Percentiles rank a stretch among this genome's conserved stretches.
phyloP scores from a whole-genome alignment of 2,888 invertebrate species.

The Chorisops tibialis region DNA sequence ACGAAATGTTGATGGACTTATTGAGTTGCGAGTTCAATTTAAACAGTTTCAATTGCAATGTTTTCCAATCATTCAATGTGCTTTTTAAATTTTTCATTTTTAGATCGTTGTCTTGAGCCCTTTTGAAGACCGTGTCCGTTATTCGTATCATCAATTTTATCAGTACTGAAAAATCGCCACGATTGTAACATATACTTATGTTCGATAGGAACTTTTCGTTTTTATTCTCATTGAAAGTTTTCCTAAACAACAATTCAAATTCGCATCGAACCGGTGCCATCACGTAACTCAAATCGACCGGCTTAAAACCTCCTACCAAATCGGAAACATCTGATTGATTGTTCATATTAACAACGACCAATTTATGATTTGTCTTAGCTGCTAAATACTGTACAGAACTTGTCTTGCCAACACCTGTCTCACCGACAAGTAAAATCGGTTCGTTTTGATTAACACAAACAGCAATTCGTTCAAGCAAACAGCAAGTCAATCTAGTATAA shows the following conservation, averaged over 20 bases:
- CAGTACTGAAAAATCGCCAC: conserved; percentile 68
- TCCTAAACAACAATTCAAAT: conserved; percentile 77
- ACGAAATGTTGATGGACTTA: conserved; percentile 56
- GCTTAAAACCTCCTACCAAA: conserved; percentile 94
- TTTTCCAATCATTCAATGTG: conserved; percentile 57
- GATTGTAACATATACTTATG: conserved; percentile 71
- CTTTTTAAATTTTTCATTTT: conserved; percentile 47
- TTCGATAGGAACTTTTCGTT: conserved; percentile 81
- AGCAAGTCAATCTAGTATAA: conserved; percentile 76
- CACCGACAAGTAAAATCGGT: conserved; percentile 92
- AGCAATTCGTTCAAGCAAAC: conserved; percentile 82
- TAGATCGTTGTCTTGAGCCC: conserved; percentile 33
- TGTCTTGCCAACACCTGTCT: conserved; percentile 98
- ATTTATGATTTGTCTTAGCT: conserved; percentile 73
- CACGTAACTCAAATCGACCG: conserved; percentile 83
- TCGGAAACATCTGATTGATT: conserved; percentile 98
- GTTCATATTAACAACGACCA: conserved; percentile 97
- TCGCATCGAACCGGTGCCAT: conserved; percentile 77
- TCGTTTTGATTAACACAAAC: conserved; percentile 80
- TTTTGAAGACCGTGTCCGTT: conserved; percentile 41
- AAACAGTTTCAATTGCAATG: conserved; percentile 63
- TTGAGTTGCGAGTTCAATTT: conserved; percentile 74
- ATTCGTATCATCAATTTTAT: conserved; percentile 75
- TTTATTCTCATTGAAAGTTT: conserved; percentile 71
- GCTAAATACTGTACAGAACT: conserved; percentile 91